These are phyloP conservation scores for Gobio occitaniae DNA, from an alignment of 2,797 vertebrate species.

Conservation along the genomic window DNA sequence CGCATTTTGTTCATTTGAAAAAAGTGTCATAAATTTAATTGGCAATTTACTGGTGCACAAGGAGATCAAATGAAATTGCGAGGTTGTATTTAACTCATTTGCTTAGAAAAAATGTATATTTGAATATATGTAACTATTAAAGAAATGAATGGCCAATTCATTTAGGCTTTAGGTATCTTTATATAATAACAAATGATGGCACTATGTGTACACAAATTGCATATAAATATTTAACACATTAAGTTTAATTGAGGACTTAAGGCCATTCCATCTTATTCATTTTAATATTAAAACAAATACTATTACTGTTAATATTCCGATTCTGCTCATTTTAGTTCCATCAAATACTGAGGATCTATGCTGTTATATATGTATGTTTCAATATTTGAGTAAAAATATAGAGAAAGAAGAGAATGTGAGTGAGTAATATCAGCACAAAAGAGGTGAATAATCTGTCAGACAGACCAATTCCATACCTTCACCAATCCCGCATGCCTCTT, in stretches of 20 bases:
- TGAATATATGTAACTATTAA: constrained; percentile 1
- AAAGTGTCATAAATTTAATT: constrained; percentile 11
- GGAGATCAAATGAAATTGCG: neutral
- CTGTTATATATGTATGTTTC: neutral
- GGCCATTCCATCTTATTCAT: neutral
- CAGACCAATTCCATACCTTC: neutral
- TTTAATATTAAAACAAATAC: neutral
- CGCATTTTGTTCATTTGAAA: neutral
- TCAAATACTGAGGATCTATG: neutral
- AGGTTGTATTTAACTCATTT: neutral
- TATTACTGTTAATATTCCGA: neutral
- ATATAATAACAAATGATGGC: constrained; percentile 3
- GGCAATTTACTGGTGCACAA: constrained; percentile 8
- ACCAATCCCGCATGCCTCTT: neutral
- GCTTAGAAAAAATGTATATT: neutral
- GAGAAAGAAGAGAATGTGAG: neutral
- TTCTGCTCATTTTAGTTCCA: neutral
- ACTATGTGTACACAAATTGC: neutral
- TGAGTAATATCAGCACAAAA: neutral
- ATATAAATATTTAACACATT: neutral
- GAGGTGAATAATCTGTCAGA: constrained; percentile 7
- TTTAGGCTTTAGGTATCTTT: neutral
- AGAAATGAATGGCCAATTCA: neutral
- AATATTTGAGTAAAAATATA: neutral
- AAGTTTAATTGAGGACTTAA: neutral